phyloP scores from a whole-genome alignment of 2,113 vertebrate genomes.

The Haemorhous mexicanus region DNA sequence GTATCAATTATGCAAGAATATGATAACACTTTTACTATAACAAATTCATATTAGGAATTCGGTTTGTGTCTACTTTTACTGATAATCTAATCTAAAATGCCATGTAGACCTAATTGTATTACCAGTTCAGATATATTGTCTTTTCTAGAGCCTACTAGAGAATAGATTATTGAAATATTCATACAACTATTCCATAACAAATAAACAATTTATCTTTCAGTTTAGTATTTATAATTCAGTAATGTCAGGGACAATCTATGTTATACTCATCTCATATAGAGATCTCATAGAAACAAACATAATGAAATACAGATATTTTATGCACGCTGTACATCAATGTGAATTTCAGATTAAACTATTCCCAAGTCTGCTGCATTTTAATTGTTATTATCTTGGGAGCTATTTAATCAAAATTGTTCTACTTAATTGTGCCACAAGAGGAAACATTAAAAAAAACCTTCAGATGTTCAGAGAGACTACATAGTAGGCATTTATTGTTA shows the following conservation, averaged over 20 bases:
- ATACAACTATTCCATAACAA: conserved; percentile 35
- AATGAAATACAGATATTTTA: conserved; percentile 60
- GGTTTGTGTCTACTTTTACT: conserved; percentile 2
- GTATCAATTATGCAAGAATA: background rate
- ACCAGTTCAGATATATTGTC: conserved; percentile 38
- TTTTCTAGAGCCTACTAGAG: conserved; percentile 27
- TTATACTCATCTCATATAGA: conserved; percentile 34
- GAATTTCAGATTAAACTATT: conserved; percentile 61
- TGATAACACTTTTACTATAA: background rate
- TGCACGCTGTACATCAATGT: background rate
- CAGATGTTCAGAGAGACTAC: conserved; percentile 46
- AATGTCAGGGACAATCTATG: conserved; percentile 53
- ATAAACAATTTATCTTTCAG: conserved; percentile 53
- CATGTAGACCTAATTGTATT: background rate
- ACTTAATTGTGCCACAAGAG: conserved; percentile 53
- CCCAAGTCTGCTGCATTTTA: conserved; percentile 51
- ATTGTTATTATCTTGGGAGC: conserved; percentile 51
- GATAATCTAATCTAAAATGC: conserved; percentile 28
- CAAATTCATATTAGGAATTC: background rate
- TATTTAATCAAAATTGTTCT: conserved; percentile 71
- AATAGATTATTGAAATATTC: conserved; percentile 42
- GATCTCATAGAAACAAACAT: conserved; percentile 43
- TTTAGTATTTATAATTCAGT: conserved; percentile 65
- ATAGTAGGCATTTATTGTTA: conserved; percentile 6
- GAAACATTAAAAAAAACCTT: conserved; percentile 31